Evolutionary conservation across 2,797 vertebrate species (phyloP).

Genomic region (Choloepus didactylus): DNA sequence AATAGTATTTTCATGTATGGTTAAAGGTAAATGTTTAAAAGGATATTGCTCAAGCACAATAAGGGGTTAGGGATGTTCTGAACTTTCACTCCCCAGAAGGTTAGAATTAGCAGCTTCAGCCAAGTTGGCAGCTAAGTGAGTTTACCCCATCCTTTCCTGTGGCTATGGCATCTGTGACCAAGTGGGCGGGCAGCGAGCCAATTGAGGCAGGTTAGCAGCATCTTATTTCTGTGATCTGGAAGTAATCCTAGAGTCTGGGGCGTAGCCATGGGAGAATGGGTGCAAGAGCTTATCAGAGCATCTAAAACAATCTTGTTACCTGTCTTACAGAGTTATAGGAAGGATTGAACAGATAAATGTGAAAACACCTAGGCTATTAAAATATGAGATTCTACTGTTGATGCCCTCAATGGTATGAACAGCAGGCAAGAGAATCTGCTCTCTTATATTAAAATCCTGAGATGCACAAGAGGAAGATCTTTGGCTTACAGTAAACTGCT

Average conservation of each 20-base stretch:
- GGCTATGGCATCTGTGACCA: too few relatives aligned
- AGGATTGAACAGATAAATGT: not conserved
- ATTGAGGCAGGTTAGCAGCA: too few relatives aligned
- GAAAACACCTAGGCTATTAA: not conserved
- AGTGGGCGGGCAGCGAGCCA: too few relatives aligned
- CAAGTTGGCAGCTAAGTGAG: too few relatives aligned
- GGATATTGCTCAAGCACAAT: not conserved
- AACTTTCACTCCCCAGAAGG: too few relatives aligned
- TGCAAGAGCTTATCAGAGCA: not conserved
- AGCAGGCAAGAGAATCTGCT: not conserved
- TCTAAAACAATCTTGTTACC: not conserved
- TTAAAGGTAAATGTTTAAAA: too few relatives aligned
- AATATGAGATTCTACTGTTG: not conserved
- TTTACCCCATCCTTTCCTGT: too few relatives aligned
- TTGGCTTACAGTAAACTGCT: not conserved
- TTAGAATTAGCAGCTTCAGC: too few relatives aligned
- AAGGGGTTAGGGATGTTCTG: too few relatives aligned
- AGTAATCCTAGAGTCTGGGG: too few relatives aligned
- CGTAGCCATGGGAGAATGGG: not conserved
- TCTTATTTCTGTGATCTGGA: not conserved
- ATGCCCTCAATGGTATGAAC: not conserved
- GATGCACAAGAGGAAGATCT: not conserved
- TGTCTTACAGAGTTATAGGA: not conserved
- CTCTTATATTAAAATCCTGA: not conserved
- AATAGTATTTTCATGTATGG: too few relatives aligned